Evolutionary conservation across 92 coral and sea anemone genomes (phyloP), one percentile per base, ranked within the genome.

Genomic region (Parazoanthus atlanticus): DNA sequence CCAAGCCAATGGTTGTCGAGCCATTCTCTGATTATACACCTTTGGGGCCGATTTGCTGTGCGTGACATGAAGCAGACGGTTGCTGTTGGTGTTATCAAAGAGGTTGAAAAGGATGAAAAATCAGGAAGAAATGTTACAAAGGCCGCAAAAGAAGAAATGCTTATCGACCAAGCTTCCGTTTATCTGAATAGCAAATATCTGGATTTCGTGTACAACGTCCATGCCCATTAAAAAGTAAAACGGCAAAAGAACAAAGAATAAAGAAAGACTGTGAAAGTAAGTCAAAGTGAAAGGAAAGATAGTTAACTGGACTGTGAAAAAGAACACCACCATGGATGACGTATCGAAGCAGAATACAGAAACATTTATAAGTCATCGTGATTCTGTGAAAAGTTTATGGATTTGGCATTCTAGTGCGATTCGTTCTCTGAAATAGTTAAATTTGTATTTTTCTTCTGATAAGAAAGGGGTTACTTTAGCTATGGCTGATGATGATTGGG

Each of bases 61-160:
- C 96, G 99, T 84, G 99, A 96, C 90, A 96, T 96, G 99, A 96
- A 95, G 93, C 98, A 96, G 81, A 96, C 99, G 0, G 99, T 96
- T 33, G 99, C 99, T 33, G 99, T 96, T 71, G 99, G 99, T 8
- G 95, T 96, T 54, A 91, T 96, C 80, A 96, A 96, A 75, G 74
- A 34, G 10, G 94, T 91, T 23, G 88, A 81, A 3, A 95, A 95
- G 86, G 21, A n/a, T 0, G 93, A 85, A 2, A 78, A 1, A n/a
- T n/a, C n/a, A 0, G 33, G 25, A 6, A 94, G 98, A 26, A 96
- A 94, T 82, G 76, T 43, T 3, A 96, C 99, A 88, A 96, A 96
- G 87, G 79, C 99, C 66, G 99, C 99, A n/a, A n/a, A 94, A 92
- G 91, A 91, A 86, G 73, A 93, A 92, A 89, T 79, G 49, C 52